Base-by-base conservation (phyloP, 2,797 vertebrate species). In the Intellagama lesueurii region DNA sequence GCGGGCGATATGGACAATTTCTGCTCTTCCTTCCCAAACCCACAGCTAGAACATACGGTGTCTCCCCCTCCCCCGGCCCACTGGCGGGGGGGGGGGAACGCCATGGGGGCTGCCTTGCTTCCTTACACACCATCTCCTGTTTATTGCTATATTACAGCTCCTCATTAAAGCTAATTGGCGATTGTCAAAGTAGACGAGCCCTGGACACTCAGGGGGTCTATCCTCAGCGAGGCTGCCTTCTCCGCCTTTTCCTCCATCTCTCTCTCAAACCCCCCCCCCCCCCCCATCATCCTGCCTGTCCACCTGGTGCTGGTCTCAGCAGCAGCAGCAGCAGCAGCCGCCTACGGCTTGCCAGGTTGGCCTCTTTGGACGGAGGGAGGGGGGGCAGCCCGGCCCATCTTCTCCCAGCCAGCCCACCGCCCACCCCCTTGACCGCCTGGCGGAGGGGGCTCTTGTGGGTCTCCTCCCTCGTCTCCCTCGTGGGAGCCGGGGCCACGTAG, bases 1-100 rank as follows among this genome's bases (percentile, higher is more conserved):
- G 24, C 0, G 26, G 22, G 69, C 7, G n/a, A 2, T 0, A 1
- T 11, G 19, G 11, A 16, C 16, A 32, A n/a, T 16, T 22, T 5
- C 6, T 8, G 16, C 72, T 35, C 72, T 56, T 40, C 40, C 52
- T 56, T 56, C 40, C 40, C 40, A 40, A 3, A 40, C 52, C 4
- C 52, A 40, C 40, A 40, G 40, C 1, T 40, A 40, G 40, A 40
- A 40, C 40, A 3, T 40, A 40, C 3, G 40, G 40, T 40, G 40
- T 40, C 52, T 40, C 52, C 52, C 52, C 52, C 52, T 56, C 52
- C 52, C 52, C 52, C 52, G 12, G 52, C 52, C 52, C 12, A 56
- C 12, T 56, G 12, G 52, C 52, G 12, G 52, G 12, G 52, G 52
- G 12, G 52, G 52, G 12, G 6, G 52, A 56, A 14, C 30, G 28